Percentiles rank a stretch among this genome's conserved stretches.
phyloP scores from a whole-genome alignment of 2,888 invertebrate genomes.

The Abrostola triplasia region DNA sequence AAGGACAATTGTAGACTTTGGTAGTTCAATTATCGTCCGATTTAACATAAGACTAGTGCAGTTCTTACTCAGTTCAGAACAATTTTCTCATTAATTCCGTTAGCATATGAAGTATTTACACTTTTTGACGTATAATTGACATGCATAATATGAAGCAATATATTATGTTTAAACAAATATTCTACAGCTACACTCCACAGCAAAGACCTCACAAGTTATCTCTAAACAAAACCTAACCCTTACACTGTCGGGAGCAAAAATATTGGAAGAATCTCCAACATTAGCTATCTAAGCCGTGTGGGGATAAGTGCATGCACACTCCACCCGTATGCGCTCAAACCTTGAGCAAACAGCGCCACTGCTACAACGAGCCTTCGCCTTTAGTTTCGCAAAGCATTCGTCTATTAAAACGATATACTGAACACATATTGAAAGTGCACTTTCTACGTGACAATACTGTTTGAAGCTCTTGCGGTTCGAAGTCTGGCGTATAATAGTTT shows the following conservation, averaged over 20 bases:
- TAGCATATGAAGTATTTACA: too few relatives aligned
- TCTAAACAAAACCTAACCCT: background rate
- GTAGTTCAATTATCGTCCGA: too few relatives aligned
- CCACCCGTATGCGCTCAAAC: conserved; percentile 21
- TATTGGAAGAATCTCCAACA: conserved; percentile 8
- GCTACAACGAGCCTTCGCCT: conserved; percentile 4
- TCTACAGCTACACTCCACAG: too few relatives aligned
- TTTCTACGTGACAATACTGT: conserved; percentile 23
- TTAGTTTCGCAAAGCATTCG: conserved; percentile 15
- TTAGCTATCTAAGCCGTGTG: conserved; percentile 7
- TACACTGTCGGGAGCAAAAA: conserved; percentile 15
- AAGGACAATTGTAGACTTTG: too few relatives aligned
- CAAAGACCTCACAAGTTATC: background rate
- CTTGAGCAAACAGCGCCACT: conserved; percentile 24
- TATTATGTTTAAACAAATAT: too few relatives aligned
- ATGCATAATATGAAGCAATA: too few relatives aligned
- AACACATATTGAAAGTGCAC: conserved; percentile 18
- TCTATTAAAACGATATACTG: conserved; percentile 12
- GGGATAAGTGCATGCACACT: conserved; percentile 22
- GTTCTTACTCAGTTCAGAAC: too few relatives aligned
- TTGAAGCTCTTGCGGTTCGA: conserved; percentile 24
- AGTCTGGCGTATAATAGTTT: too few relatives aligned
- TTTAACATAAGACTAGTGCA: too few relatives aligned
- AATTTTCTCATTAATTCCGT: too few relatives aligned
- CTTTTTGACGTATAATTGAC: too few relatives aligned